Conservation (phyloP, 2,888 invertebrate species). For the Drosophila macrothrix region DNA sequence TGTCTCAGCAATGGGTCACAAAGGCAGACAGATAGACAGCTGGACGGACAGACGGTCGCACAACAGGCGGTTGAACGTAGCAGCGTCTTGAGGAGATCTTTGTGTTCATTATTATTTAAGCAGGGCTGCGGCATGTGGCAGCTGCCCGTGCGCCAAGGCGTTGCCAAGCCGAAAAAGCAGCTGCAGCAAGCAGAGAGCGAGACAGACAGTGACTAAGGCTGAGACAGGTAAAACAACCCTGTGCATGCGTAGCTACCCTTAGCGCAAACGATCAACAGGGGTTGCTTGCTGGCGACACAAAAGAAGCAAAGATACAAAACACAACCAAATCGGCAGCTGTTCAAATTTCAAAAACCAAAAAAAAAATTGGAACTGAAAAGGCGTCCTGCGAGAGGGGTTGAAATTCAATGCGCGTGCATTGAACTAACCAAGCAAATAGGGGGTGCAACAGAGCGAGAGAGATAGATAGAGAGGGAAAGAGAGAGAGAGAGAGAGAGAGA, state of each 20-base stretch:
- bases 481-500: not conserved
- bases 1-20: slow-evolving; percentile 32
- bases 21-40: not conserved
- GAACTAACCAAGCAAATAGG: slow-evolving; percentile 32
- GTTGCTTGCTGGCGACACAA: slow-evolving; percentile 39
- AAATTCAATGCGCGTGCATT: slow-evolving; percentile 70
- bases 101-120: slow-evolving; percentile 57
- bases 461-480: not conserved
- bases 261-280: slow-evolving; percentile 61
- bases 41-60: slow-evolving; percentile 46
- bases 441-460: slow-evolving; percentile 11
- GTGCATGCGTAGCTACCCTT: slow-evolving; percentile 49
- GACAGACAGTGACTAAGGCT: slow-evolving; percentile 32
- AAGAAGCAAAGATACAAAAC: not conserved
- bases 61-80: slow-evolving; percentile 50
- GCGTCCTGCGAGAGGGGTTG: slow-evolving; percentile 65
- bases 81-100: slow-evolving; percentile 35
- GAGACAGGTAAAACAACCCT: slow-evolving; percentile 68
- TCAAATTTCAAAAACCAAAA: slow-evolving; percentile 70
- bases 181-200: slow-evolving; percentile 39
- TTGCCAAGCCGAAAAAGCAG: slow-evolving; percentile 54
- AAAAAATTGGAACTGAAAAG: slow-evolving; percentile 45
- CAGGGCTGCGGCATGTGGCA: slow-evolving; percentile 78
- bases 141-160: slow-evolving; percentile 68
- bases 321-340: slow-evolving; percentile 70